Evolutionary conservation across 2,113 vertebrate genomes (phyloP).

Genomic region (Tachuris rubrigastra): DNA sequence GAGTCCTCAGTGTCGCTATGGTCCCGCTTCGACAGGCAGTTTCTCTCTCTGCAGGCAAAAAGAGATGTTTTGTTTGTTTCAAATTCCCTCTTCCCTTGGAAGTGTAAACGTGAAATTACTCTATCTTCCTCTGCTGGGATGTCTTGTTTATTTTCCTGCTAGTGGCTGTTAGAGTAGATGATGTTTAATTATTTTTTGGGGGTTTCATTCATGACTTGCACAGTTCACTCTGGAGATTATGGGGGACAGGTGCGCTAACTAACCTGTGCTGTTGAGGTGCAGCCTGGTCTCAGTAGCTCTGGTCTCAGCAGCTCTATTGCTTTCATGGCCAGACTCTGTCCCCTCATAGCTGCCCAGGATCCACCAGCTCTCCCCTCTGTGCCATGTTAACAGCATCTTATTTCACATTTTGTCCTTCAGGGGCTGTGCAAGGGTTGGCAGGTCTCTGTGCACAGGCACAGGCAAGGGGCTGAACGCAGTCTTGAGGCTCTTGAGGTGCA

Average conservation of each 20-base stretch:
- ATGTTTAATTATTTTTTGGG: slow-evolving; percentile 20
- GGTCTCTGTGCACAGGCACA: accelerated
- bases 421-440: neutral
- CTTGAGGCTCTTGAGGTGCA: accelerated
- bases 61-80: slow-evolving; percentile 42
- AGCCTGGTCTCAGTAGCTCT: neutral
- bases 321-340: neutral
- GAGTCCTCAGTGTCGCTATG: slow-evolving; percentile 7
- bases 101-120: slow-evolving; percentile 12
- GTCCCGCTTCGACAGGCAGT: slow-evolving; percentile 32
- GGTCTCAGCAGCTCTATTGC: neutral
- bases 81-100: slow-evolving; percentile 34
- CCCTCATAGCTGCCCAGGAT: neutral
- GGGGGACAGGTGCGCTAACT: neutral
- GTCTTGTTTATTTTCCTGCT: slow-evolving; percentile 50
- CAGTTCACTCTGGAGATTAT: neutral
- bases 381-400: accelerated
- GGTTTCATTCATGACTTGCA: neutral
- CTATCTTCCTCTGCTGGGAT: slow-evolving; percentile 20
- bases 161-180: neutral
- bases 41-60: slow-evolving; percentile 32
- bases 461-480: neutral
- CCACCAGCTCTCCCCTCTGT: neutral
- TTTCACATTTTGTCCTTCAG: neutral
- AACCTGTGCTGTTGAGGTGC: neutral